These are phyloP conservation scores for Tachysurus fulvidraco DNA, from an alignment of 2,113 vertebrate species.

Conservation along the genomic window DNA sequence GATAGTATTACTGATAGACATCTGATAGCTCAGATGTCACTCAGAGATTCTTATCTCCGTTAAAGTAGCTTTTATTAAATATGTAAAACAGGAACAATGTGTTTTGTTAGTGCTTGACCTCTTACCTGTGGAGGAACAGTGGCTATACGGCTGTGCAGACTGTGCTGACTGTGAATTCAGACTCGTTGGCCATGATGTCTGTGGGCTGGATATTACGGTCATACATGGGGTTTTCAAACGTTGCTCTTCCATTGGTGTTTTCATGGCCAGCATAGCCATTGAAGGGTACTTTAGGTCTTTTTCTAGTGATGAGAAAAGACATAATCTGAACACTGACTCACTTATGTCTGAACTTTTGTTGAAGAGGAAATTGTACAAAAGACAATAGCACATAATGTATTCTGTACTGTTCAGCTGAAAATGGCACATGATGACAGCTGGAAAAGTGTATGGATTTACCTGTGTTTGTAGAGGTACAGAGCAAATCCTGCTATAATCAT, in stretches of 20 bases:
- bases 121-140: slow-evolving; percentile 70
- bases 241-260: slow-evolving; percentile 91
- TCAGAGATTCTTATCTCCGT: neutral
- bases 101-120: neutral
- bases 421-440: neutral
- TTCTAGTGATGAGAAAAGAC: slow-evolving; percentile 69
- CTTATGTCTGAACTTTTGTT: neutral
- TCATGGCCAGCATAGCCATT: slow-evolving; percentile 95
- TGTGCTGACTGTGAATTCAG: slow-evolving; percentile 98
- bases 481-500: slow-evolving; percentile 99
- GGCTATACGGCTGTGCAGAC: slow-evolving; percentile 98
- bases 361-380: neutral
- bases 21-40: neutral
- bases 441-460: slow-evolving; percentile 67
- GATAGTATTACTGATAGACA: neutral
- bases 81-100: neutral
- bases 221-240: slow-evolving; percentile 98
- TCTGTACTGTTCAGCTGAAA: neutral
- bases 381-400: neutral
- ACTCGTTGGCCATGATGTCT: slow-evolving; percentile 89
- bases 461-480: slow-evolving; percentile 99
- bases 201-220: slow-evolving; percentile 96
- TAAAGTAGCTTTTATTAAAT: neutral
- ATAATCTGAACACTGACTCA: neutral
- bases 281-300: slow-evolving; percentile 97